A percentile compares a stretch with the other conserved stretches of the same genome.
Evolutionary conservation across 1,140 invertebrate species (phyloP).

Genomic region (Pantala flavescens): DNA sequence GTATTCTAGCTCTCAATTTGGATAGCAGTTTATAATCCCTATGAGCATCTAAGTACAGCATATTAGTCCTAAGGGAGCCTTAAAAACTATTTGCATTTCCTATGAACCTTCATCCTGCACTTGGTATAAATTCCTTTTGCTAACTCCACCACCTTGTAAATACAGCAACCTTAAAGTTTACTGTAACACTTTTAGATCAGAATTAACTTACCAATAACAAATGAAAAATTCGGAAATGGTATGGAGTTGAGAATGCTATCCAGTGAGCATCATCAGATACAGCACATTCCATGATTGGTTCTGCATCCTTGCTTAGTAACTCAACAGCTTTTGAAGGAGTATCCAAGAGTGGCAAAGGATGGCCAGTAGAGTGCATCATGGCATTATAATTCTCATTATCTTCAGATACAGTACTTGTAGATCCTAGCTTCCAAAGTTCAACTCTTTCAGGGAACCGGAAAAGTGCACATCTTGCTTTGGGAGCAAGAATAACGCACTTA

Average conservation of each 20-base stretch:
- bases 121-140: too few relatives aligned
- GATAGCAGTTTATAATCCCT: too few relatives aligned
- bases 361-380: conserved; percentile 22
- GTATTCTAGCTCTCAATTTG: too few relatives aligned
- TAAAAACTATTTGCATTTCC: too few relatives aligned
- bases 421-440: conserved; percentile 51
- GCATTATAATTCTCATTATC: conserved; percentile 21
- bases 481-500: conserved; percentile 47
- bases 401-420: conserved; percentile 24
- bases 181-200: too few relatives aligned
- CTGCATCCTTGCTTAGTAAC: conserved; percentile 46
- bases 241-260: conserved; percentile 62
- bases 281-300: conserved; percentile 52
- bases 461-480: conserved; percentile 47
- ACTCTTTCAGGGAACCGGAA: conserved; percentile 55
- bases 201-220: conserved; percentile 41
- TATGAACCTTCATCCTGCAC: too few relatives aligned
- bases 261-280: conserved; percentile 55
- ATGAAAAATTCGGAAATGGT: conserved; percentile 51
- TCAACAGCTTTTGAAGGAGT: conserved; percentile 54
- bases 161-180: too few relatives aligned
- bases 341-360: conserved; percentile 36
- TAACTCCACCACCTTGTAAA: too few relatives aligned
- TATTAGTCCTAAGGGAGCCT: too few relatives aligned
- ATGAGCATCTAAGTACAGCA: too few relatives aligned